A percentile compares a stretch with the other conserved stretches of the same genome.
Evolutionary conservation across 1,140 invertebrate genomes (phyloP).

Genomic region (Acromyrmex echinatior): DNA sequence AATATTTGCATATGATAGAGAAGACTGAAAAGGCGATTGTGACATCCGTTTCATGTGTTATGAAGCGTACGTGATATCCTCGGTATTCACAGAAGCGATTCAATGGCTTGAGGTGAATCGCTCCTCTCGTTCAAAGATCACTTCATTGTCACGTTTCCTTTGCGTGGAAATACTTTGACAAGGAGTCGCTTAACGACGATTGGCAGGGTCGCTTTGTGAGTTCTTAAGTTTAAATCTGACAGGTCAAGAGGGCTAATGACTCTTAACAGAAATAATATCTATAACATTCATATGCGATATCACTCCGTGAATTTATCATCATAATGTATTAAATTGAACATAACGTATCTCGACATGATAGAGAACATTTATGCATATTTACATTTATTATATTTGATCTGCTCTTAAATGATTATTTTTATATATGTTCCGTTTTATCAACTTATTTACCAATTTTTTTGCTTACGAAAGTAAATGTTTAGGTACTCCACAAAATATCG

Average conservation of each 20-base stretch:
- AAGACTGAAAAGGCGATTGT: slow-evolving; percentile 19
- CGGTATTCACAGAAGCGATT: slow-evolving; percentile 22
- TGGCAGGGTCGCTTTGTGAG: background rate
- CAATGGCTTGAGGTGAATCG: slow-evolving; percentile 23
- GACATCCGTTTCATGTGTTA: slow-evolving; percentile 33
- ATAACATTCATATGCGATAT: background rate
- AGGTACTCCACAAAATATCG: background rate
- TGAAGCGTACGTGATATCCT: slow-evolving; percentile 27
- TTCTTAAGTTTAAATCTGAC: slow-evolving; percentile 11
- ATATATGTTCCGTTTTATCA: background rate
- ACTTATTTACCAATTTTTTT: background rate
- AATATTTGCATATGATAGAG: slow-evolving; percentile 20
- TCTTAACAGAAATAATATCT: slow-evolving; percentile 31
- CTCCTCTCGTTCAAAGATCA: slow-evolving; percentile 49
- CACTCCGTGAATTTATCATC: background rate
- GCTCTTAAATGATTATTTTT: slow-evolving; percentile 10
- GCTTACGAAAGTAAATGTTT: background rate
- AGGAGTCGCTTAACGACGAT: slow-evolving; percentile 32
- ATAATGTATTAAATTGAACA: background rate
- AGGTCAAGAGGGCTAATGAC: slow-evolving; percentile 14
- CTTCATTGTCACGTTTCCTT: slow-evolving; percentile 35
- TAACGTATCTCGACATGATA: slow-evolving; percentile 7
- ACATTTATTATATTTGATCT: slow-evolving; percentile 17
- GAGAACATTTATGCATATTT: background rate
- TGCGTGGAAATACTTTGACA: slow-evolving; percentile 32